These are phyloP conservation scores for Perizoma affinitatum DNA, from an alignment of 2,888 invertebrate species.

Conservation along the genomic window DNA sequence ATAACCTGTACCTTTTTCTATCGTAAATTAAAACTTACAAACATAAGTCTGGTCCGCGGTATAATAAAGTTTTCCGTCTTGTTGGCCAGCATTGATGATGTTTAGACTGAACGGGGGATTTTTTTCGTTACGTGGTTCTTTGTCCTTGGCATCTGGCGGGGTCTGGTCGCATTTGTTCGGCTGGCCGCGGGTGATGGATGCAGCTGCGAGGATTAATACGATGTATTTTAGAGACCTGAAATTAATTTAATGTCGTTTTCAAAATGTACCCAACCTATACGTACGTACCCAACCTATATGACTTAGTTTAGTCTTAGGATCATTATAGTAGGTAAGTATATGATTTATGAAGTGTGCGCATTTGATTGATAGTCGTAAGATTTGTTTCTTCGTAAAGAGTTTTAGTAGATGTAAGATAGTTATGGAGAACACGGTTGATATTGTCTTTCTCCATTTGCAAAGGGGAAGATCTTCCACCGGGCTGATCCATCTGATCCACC, in stretches of 20 bases:
- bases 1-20: no score
- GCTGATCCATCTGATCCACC: no score
- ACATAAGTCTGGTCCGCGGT: conserved; percentile 72
- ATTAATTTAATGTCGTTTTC: conserved; percentile 7
- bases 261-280: not conserved
- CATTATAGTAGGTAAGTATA: no score
- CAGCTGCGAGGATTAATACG: conserved; percentile 39
- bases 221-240: conserved; percentile 50
- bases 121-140: conserved; percentile 56
- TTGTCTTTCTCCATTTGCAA: no score
- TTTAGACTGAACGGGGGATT: conserved; percentile 55
- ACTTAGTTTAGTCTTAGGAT: not conserved
- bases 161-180: conserved; percentile 67
- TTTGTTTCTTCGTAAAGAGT: no score
- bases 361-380: no score
- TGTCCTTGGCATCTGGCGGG: conserved; percentile 53
- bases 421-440: no score
- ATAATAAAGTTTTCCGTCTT: conserved; percentile 48
- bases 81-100: conserved; percentile 51
- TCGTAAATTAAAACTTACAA: conserved; percentile 52
- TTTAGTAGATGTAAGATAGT: no score
- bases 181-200: conserved; percentile 39
- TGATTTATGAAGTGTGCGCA: no score
- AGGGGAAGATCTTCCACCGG: no score
- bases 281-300: not conserved